Evolutionary conservation across 2,888 invertebrate species (phyloP), one percentile per base, ranked within the genome.

Genomic region (Philopedon plagiatum): DNA sequence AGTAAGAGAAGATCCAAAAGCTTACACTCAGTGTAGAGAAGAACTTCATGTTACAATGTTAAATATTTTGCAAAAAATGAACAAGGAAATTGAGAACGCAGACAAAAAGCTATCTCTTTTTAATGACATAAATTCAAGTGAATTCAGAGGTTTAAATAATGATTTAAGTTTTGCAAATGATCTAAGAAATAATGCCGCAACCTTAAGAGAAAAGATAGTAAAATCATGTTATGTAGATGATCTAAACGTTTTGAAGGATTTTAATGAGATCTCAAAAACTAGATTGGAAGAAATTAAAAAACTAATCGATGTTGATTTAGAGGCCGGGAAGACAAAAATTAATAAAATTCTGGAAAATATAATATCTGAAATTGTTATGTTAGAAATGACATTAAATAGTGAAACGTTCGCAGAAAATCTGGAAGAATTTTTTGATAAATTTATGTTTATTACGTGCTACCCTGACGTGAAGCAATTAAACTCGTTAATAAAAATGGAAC

Each of bases 401-500:
- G 51, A 29, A n/a, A 29, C 8, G 4, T 29, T 29, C 11, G 4
- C n/a, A 11, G 9, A 11, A 11, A 29, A 54, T 41, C 21, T 74
- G 8, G 13, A 68, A 9, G 71, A 74, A 56, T 74, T 74, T 65
- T 34, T 71, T 2, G 44, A 60, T 8, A 60, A 57, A 51, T 71
- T 74, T 49, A 34, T 44, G 15, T 15, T 74, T 11, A 26, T 74
- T 29, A 61, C 56, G 1, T 46, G 56, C 18, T 74, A 74, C 32
- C 71, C 71, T 1, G 39, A 68, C 15, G 74, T 74, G 5, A 64
- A 71, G 9, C 46, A 60, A 29, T 39, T 74, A 19, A 67, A 68
- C 29, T 15, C 15, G 8, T 37, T 51, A 32, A 19, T 74, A 9
- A 41, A 21, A 13, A 67, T 37, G 5, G 56, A 64, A 49, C 19